Base-by-base conservation (phyloP, 2,888 invertebrate genomes). In the Yponomeuta evonymella region DNA sequence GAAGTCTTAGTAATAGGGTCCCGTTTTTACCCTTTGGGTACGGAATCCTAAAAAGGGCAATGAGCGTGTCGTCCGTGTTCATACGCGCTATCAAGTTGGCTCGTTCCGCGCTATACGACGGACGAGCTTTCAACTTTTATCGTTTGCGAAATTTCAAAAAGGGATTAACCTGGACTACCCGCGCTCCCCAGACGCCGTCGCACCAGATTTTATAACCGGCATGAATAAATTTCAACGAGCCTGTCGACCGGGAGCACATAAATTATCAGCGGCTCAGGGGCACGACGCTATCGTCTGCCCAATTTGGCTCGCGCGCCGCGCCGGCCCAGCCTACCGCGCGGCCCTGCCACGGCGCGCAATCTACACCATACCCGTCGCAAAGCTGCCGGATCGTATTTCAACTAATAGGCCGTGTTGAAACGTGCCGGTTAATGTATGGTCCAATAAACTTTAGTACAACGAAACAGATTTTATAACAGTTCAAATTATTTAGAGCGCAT, bases 151-250 rank as follows among this genome's bases (percentile, higher is more conserved):
- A 83, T 83, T 86, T 83, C 82, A 84, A 84, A 87, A 85, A 84
- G 84, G 80, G 85, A 85, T 87, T 83, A 87, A 86, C 81, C 80
- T 81, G 77, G 77, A 70, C 69, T 33, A 51, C 76, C 74, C 71
- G 74, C 74, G 72, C 72, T 75, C 75, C 77, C 78, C 82, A 82
- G 83, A 82, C 83, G 81, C 77, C 76, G 81, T 80, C 80, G 78
- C 76, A 78, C 83, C 85, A 86, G 88, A 90, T 89, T 90, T 90
- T 88, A 90, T 90, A 87, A 89, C 87, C 76, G 79, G 81, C 84
- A 90, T 90, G 90, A 90, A 90, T 90, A 89, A 88, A 90, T 90
- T 89, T 84, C 79, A 77, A 81, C 80, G 77, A 51, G 68, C 48
- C 68, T 36, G 48, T 68, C 68, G 62, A 70, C 33, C 63, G 36